A percentile compares a stretch with the other conserved stretches of the same genome.
These are phyloP conservation scores for Drosophila willistoni DNA, from an alignment of 1,140 invertebrate species.

Conservation along the genomic window DNA sequence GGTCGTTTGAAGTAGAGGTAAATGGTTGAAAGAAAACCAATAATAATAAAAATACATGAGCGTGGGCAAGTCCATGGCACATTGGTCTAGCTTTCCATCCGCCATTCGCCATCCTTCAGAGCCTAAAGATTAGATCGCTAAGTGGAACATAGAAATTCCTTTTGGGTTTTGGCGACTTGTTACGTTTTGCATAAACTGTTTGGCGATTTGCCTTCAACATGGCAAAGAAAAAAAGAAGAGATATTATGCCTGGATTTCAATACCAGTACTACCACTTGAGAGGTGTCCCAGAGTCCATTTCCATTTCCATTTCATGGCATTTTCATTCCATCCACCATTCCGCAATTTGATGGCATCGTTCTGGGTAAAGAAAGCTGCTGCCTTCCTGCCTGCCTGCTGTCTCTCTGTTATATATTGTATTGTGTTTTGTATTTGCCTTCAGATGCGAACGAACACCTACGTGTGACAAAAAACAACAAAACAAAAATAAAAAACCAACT, in stretches of 20 bases:
- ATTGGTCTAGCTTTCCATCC: slow-evolving; percentile 26
- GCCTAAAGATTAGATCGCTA: slow-evolving; percentile 73
- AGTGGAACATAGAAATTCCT: slow-evolving; percentile 62
- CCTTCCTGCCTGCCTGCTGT: slow-evolving; percentile 1
- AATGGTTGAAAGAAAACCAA: slow-evolving; percentile 66
- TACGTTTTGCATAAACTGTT: slow-evolving; percentile 75
- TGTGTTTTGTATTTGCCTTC: slow-evolving; percentile 56
- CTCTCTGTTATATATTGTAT: slow-evolving; percentile 68
- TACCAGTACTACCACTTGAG: slow-evolving; percentile 13
- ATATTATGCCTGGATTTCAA: slow-evolving; percentile 33
- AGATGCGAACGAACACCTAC: slow-evolving; percentile 59
- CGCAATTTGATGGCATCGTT: slow-evolving; percentile 69
- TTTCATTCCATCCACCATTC: slow-evolving; percentile 26
- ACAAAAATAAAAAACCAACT: not conserved
- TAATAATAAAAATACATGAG: slow-evolving; percentile 79
- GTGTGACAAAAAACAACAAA: slow-evolving; percentile 61
- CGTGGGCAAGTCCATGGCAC: slow-evolving; percentile 53
- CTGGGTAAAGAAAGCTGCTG: slow-evolving; percentile 72
- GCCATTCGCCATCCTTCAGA: slow-evolving; percentile 39
- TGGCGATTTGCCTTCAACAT: slow-evolving; percentile 19
- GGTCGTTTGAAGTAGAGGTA: slow-evolving; percentile 26
- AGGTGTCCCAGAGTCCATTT: slow-evolving; percentile 1
- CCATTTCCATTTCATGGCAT: slow-evolving; percentile 24
- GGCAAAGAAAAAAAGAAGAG: slow-evolving; percentile 37
- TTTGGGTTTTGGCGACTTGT: slow-evolving; percentile 41